Evolutionary conservation across 2,113 vertebrate genomes (phyloP), one percentile per base, ranked within the genome.

Genomic region (Camelus dromedarius): DNA sequence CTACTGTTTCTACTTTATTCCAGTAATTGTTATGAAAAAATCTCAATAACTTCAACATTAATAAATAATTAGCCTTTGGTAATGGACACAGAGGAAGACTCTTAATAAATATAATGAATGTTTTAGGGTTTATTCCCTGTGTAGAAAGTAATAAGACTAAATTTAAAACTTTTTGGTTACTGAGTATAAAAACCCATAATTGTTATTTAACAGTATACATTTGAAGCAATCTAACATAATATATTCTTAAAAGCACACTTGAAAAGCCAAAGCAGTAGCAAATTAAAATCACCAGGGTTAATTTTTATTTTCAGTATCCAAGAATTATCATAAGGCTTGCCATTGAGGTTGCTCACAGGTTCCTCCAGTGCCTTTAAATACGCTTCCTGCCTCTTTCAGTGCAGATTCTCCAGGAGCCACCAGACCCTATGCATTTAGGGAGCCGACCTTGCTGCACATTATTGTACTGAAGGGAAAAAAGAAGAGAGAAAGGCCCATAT

Each of bases 351-450:
- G 6, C 6, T 20, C 35, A 3, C 22, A 32, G 13, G 1, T 89
- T 38, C 46, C 64, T 58, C 24, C 48, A 50, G 56, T n/a, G 32
- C 9, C 54, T 28, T 92, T 79, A 88, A 79, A 46, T 50, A 30
- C 11, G 66, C 20, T 3, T 42, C 32, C 38, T 80, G 12, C 8
- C 46, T 62, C 7, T 35, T 6, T 56, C n/a, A 18, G 0, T 15
- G 3, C 38, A 73, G 20, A 6, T 72, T 35, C 48, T 77, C 26
- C 28, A 10, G 7, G 19, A 58, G 62, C 9, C 1, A 5, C 26
- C 8, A 35, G 20, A 5, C 24, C 4, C 18, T 0, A 3, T 3
- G 6, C 7, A 4, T 1, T 32, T 4, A 70, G 24, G 54, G 9
- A 90, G 14, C 2, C n/a, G 12, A n/a, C 20, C 3, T 58, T 48